phyloP scores from a whole-genome alignment of 2,113 vertebrate species.

The Esox niger region DNA sequence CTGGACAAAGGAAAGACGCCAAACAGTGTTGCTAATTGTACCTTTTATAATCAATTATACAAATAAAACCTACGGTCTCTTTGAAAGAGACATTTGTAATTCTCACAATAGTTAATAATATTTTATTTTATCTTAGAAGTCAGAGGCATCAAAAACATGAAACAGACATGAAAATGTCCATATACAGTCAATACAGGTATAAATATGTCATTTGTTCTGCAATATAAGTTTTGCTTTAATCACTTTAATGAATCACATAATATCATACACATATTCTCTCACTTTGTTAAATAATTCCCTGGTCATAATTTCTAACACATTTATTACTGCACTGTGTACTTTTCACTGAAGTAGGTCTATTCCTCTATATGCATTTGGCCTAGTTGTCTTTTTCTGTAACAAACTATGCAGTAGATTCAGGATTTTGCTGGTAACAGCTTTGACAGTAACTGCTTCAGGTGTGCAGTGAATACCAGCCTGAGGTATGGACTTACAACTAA shows the following conservation, averaged over 20 bases:
- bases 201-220: conserved; percentile 28
- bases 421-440: not conserved
- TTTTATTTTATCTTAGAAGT: conserved; percentile 53
- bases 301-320: too few relatives aligned
- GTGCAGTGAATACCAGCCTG: not conserved
- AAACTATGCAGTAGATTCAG: not conserved
- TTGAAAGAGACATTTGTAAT: conserved; percentile 5
- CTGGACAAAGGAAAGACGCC: not conserved
- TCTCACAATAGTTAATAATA: conserved; percentile 11
- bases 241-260: too few relatives aligned
- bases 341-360: too few relatives aligned
- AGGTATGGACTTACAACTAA: not conserved
- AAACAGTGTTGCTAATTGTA: not conserved
- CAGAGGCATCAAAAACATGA: conserved; percentile 35
- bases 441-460: not conserved
- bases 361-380: too few relatives aligned
- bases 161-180: conserved; percentile 38
- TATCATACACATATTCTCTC: not conserved
- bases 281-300: too few relatives aligned
- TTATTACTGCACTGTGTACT: too few relatives aligned
- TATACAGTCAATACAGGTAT: conserved; percentile 6
- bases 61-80: not conserved
- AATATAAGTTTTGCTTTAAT: conserved; percentile 12
- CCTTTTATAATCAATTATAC: not conserved
- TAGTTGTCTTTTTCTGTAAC: too few relatives aligned